These are phyloP conservation scores for Psittacula derbiana DNA, from an alignment of 2,797 vertebrate genomes.

Conservation along the genomic window DNA sequence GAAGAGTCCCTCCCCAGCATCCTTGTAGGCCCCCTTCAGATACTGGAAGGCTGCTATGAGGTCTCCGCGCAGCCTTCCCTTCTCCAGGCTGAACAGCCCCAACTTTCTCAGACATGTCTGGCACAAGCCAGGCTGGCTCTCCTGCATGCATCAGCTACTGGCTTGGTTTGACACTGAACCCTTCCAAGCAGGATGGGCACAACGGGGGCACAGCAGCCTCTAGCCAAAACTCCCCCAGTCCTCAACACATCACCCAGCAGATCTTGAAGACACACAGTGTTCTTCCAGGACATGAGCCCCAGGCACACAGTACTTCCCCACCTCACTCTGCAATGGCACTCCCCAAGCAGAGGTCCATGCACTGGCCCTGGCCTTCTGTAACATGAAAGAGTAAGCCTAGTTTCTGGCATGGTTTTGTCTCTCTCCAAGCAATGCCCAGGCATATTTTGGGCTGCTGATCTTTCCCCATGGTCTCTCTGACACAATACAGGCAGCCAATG, in stretches of 20 bases:
- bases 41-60: no score
- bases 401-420: neutral
- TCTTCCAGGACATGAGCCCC: neutral
- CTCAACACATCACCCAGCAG: neutral
- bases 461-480: neutral
- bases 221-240: neutral
- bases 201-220: neutral
- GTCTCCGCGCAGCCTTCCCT: no score
- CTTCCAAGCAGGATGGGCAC: neutral
- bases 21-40: no score
- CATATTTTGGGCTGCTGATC: neutral
- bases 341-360: accelerated
- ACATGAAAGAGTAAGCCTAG: accelerated
- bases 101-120: accelerated
- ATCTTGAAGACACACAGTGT: neutral
- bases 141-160: accelerated
- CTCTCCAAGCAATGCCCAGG: neutral
- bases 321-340: accelerated
- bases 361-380: accelerated
- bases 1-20: no score
- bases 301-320: neutral
- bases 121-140: neutral
- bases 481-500: neutral
- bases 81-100: no score
- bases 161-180: neutral